Base-by-base conservation (phyloP, 2,888 invertebrate species). In the Ethmia dodecea region DNA sequence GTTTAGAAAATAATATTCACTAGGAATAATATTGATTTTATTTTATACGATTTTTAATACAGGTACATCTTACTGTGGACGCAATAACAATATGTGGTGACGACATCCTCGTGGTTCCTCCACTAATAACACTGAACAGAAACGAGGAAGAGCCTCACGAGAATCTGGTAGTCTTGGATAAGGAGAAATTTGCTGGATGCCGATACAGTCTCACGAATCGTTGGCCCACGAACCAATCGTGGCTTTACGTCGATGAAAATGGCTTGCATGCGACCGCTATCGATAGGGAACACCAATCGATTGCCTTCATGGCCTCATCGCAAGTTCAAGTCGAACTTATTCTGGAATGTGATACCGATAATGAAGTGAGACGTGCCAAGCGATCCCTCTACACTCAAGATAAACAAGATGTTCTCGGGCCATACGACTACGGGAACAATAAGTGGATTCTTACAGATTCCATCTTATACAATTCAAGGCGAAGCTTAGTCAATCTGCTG, bases 281-380 rank as follows among this genome's bases (percentile, higher is more conserved):
- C 15, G 84, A 87, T 40, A 72, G 87, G 57, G 87, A 88, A 55
- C 56, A 87, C 42, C 51, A 58, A 16, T 70, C 76, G 0, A 83
- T 87, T 32, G 84, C 84, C 3, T 77, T 72, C 37, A 86, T 87
- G 86, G 52, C 75, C 20, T 42, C 77, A 24, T 86, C 87, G 0
- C 87, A 88, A 65, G 57, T 87, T 27, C 80, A 84, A 65, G 74
- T 83, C 1, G 86, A 87, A 52, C 56, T 87, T 24, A 59, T 52
- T 13, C 51, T 86, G 25, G 47, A 65, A 28, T 86, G 84, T 41
- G 62, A 61, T 29, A 49, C 35, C 32, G 72, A 72, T 42, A 30
- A 35, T 32, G 42, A 36, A 3, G 18, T 38, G 4, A 32, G 33
- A 3, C 65, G 74, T 27, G 39, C 32, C 6, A 83, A 70, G 47